Conservation (phyloP, 1,140 invertebrate genomes). For the Mactra quadrangularis region DNA sequence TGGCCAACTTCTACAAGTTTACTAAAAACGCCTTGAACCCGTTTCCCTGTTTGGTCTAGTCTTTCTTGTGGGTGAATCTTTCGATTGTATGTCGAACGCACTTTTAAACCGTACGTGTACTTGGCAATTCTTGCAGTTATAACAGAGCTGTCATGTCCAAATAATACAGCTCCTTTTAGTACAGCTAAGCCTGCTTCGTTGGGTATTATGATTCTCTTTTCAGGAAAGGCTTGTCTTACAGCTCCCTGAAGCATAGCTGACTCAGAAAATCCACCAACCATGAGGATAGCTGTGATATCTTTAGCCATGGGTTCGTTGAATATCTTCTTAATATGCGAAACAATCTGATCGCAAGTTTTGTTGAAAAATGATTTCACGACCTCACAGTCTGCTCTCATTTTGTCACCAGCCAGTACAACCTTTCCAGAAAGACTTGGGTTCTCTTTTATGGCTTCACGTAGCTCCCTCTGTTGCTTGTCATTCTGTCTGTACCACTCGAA, state of each 20-base stretch:
- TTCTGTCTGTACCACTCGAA: background rate
- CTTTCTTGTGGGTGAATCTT: constrained; percentile 80
- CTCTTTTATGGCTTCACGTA: constrained; percentile 5
- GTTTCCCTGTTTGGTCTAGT: constrained; percentile 75
- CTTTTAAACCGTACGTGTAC: constrained; percentile 64
- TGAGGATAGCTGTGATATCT: constrained; percentile 52
- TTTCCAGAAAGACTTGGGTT: constrained; percentile 1
- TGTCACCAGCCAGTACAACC: constrained; percentile 8
- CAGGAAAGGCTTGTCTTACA: constrained; percentile 38
- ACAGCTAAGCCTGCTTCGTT: constrained; percentile 63
- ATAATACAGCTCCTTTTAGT: constrained; percentile 67
- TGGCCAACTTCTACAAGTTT: constrained; percentile 85
- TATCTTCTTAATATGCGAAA: background rate
- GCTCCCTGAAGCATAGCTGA: constrained; percentile 57
- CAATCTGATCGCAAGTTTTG: background rate
- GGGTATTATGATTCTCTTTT: constrained; percentile 54
- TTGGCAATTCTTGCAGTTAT: constrained; percentile 57
- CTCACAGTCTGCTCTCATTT: constrained; percentile 16
- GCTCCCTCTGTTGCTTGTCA: background rate
- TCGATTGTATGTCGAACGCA: constrained; percentile 14
- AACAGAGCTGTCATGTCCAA: constrained; percentile 55
- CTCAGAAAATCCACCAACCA: constrained; percentile 71
- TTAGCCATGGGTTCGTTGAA: background rate
- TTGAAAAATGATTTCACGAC: constrained; percentile 13
- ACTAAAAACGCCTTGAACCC: constrained; percentile 85